Conservation (phyloP, 1,140 invertebrate genomes). For the Brachionus plicatilis region DNA sequence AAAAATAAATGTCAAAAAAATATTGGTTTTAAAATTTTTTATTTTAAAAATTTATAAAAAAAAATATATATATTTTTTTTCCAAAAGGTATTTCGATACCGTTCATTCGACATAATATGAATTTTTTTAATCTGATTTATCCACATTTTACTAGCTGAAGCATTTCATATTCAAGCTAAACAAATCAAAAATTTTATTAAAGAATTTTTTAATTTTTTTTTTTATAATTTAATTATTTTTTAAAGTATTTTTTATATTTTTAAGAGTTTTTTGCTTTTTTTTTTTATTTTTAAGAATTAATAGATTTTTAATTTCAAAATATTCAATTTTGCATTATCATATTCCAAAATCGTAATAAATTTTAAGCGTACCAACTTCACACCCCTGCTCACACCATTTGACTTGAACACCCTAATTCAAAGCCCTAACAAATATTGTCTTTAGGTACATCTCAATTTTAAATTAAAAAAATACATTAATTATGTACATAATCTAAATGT, state of each 20-base stretch:
- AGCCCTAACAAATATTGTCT: not conserved
- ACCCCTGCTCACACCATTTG: not conserved
- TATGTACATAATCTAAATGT: not conserved
- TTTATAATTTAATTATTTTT: not conserved
- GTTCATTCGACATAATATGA: not conserved
- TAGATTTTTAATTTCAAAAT: not conserved
- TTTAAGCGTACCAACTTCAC: not conserved
- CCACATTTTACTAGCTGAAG: not conserved
- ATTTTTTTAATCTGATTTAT: not conserved
- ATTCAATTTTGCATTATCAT: not conserved
- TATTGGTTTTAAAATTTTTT: not conserved
- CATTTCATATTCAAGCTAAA: not conserved
- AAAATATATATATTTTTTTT: not conserved
- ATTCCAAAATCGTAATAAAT: not conserved
- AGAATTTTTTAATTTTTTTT: not conserved
- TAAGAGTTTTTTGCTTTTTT: not conserved
- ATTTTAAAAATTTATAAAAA: not conserved
- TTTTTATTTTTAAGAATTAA: not conserved
- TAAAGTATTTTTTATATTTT: not conserved
- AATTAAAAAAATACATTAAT: not conserved
- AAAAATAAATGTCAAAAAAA: too few species aligned
- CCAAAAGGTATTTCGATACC: not conserved
- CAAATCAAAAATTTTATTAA: not conserved
- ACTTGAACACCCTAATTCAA: not conserved
- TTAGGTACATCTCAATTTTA: not conserved